Percentiles rank a stretch among this genome's conserved stretches.
Conservation (phyloP, 2,888 invertebrate species). For the Agonopterix alstromeriana region DNA sequence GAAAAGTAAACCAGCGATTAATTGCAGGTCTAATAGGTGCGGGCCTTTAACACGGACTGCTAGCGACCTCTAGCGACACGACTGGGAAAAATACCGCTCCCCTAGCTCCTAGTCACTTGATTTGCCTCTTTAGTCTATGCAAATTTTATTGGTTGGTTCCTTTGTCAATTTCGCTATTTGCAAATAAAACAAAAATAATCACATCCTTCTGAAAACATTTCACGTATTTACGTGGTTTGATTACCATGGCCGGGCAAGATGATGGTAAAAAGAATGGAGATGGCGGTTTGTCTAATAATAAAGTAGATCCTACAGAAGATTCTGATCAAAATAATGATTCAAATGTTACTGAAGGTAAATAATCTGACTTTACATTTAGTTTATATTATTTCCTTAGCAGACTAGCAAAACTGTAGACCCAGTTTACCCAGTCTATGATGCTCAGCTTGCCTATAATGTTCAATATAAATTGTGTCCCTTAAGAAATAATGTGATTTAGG, state of each 20-base stretch:
- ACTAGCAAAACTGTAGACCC: not conserved
- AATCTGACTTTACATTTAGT: not conserved
- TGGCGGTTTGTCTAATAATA: conserved; percentile 21
- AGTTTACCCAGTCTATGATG: not conserved
- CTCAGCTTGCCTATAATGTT: not conserved
- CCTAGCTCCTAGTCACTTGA: too few relatives aligned
- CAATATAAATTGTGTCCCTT: not conserved
- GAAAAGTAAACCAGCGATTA: too few relatives aligned
- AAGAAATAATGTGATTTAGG: conserved; percentile 1
- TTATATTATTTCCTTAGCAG: not conserved
- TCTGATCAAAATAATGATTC: conserved; percentile 21
- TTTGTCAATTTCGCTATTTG: too few relatives aligned
- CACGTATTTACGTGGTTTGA: too few relatives aligned
- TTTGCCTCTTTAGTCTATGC: too few relatives aligned
- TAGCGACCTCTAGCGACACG: too few relatives aligned
- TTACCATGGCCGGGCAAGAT: conserved; percentile 42
- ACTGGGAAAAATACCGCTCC: too few relatives aligned
- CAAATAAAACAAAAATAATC: too few relatives aligned
- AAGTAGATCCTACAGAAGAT: conserved; percentile 25
- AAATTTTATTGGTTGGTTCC: too few relatives aligned
- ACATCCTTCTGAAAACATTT: too few relatives aligned
- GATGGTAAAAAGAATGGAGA: conserved; percentile 32
- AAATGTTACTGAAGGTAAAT: conserved; percentile 38
- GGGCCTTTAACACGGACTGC: too few relatives aligned
- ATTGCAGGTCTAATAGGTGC: too few relatives aligned